Evolutionary conservation across 2,888 invertebrate genomes (phyloP), one percentile per base, ranked within the genome.

Genomic region (Macroteleia sp.): DNA sequence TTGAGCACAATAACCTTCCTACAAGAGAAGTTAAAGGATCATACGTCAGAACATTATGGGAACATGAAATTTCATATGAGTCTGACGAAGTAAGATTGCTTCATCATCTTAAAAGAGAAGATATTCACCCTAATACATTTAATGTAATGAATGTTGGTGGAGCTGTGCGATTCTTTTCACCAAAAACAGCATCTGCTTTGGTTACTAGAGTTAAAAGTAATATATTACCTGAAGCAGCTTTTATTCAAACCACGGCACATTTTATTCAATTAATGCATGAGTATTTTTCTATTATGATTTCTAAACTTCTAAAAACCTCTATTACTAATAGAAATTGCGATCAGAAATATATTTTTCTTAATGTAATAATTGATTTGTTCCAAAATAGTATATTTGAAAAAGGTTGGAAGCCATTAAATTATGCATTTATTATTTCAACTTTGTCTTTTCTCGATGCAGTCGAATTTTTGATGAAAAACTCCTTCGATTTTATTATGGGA

Each of bases 311-410:
- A 20, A 64, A 64, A 42, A 64, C 64, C 0, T 41, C 41, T 5
- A 64, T 64, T 4, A 64, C 64, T 30, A 30, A 2, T n/a, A 42
- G 66, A 22, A 66, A 66, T 25, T 25, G 54, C 19, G 66, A 66
- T 16, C 4, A 14, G 1, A 66, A 54, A 44, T 66, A 66, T 12
- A 66, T 66, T 44, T 66, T 34, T 19, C 22, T 62, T 16, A 19
- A 62, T 28, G 17, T 17, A 1, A 46, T 62, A 2, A 22, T 61
- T 12, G 64, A 64, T 30, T 30, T 64, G 3, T 64, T 64, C 25
- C 64, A 41, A 52, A 39, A 30, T 19, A 28, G 10, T 14, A 20
- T 1, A 25, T 52, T 64, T 48, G 52, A 6, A 6, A 52, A 20
- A 20, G 41, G 25, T 20, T 52, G 64, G 52, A 64, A 64, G 9